phyloP scores from a whole-genome alignment of 2,888 invertebrate genomes.

The Mythimna vitellina region DNA sequence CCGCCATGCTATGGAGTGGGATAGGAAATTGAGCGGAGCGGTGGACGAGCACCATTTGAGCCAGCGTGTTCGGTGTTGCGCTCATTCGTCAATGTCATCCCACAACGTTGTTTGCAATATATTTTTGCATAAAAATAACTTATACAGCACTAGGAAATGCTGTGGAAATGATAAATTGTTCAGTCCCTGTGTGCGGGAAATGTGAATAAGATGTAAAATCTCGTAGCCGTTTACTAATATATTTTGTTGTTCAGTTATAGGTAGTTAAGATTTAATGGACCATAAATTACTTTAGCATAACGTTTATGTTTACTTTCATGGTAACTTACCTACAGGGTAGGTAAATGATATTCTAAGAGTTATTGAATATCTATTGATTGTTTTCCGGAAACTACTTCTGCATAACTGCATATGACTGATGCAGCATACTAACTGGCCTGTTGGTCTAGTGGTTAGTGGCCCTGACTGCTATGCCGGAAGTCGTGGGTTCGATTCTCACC shows the following conservation, averaged over 20 bases:
- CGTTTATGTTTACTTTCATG: constrained; percentile 50
- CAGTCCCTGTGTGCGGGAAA: constrained; percentile 44
- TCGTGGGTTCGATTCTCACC: too few species aligned
- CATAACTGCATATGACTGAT: too few species aligned
- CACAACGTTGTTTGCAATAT: constrained; percentile 76
- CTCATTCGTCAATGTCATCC: constrained; percentile 82
- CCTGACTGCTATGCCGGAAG: too few species aligned
- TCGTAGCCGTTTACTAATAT: constrained; percentile 19
- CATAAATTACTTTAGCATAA: constrained; percentile 49
- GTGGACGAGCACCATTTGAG: constrained; percentile 70
- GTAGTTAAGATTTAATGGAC: constrained; percentile 49
- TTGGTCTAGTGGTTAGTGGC: too few species aligned
- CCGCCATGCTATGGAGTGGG: constrained; percentile 69
- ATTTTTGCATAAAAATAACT: constrained; percentile 85
- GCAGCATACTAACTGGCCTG: too few species aligned
- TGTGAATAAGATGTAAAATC: constrained; percentile 50
- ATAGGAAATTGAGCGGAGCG: constrained; percentile 77
- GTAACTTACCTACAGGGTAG: constrained; percentile 40
- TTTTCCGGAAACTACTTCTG: constrained; percentile 13
- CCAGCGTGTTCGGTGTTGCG: constrained; percentile 61
- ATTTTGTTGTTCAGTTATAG: constrained; percentile 51
- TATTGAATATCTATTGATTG: constrained; percentile 27
- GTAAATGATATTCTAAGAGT: constrained; percentile 37
- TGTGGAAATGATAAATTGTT: constrained; percentile 70
- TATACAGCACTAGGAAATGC: constrained; percentile 65